Base-by-base conservation (phyloP, 2,113 vertebrate species). In the Tretioscincus oriximinensis region DNA sequence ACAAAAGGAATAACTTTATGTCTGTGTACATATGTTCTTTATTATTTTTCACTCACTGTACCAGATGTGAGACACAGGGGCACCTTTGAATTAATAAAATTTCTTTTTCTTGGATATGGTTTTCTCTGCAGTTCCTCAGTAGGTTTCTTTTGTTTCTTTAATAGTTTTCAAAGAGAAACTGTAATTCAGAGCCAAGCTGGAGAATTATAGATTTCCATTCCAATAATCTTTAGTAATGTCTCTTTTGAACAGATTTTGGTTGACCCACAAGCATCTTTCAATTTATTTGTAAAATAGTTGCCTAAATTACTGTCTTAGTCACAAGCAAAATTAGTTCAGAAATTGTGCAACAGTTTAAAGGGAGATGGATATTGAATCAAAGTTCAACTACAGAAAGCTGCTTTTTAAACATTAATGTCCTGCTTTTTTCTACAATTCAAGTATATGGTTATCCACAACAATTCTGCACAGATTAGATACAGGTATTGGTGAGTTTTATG, bases 171-270 rank as follows among this genome's bases (percentile, higher is more conserved):
- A 68, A 58, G 49, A 81, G 28, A 74, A 67, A 28, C 47, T 66
- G 47, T 74, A 75, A n/a, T 60, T 75, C 80, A 60, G 64, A 68
- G 80, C 72, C 80, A 81, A 76, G 47, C 24, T 74, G 80, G 67
- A 76, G 73, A 81, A 67, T 74, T 76, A 22, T 3, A 1, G 5
- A 83, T 78, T 71, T 65, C 51, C 74, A 3, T 77, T 85, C 45
- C 81, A 82, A 68, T 66, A 73, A 20, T n/a, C 75, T 77, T 77
- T 84, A 78, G 81, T 64, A 74, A 83, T 67, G 26, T 47, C 11
- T 83, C 82, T 74, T 83, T n/a, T 72, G 87, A 69, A 88, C 65
- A 79, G 87, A 83, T 47, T 1, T 7, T 69, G 10, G 86, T 86
- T 58, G 84, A 21, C 80, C 87, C 64, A 82, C 54, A 70, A 84